Conservation (phyloP, 2,888 invertebrate species). For the Lasioglossum pauxillum region DNA sequence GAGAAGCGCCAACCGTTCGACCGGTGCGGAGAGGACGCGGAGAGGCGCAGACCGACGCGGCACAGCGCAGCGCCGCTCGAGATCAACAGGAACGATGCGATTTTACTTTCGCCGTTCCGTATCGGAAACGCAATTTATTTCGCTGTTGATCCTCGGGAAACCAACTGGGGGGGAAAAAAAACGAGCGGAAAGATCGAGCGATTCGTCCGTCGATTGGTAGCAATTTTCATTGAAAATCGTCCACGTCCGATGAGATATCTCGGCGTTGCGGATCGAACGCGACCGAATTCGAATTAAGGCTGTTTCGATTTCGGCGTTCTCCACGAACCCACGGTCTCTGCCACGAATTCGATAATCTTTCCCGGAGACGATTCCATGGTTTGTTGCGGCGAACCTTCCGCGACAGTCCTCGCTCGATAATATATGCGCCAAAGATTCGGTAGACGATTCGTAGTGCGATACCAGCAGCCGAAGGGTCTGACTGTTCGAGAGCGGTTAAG, state of each 20-base stretch:
- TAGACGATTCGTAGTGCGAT: conserved; percentile 83
- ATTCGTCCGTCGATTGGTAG: neutral
- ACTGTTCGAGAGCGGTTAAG: conserved; percentile 67
- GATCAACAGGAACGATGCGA: conserved; percentile 31
- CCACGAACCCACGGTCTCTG: conserved; percentile 9
- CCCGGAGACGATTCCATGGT: conserved; percentile 59
- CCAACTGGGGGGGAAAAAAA: neutral
- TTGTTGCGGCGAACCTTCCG: conserved; percentile 62
- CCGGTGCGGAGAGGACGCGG: conserved; percentile 1
- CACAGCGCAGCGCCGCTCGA: neutral
- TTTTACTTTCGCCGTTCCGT: conserved; percentile 24
- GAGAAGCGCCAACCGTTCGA: conserved; percentile 60
- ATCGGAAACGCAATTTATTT: neutral
- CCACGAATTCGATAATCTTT: conserved; percentile 49
- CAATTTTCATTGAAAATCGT: conserved; percentile 1
- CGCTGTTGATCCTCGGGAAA: neutral
- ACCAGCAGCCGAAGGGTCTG: conserved; percentile 77
- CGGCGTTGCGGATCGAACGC: conserved; percentile 1
- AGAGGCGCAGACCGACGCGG: neutral
- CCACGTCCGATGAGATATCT: neutral
- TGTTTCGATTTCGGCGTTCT: conserved; percentile 46
- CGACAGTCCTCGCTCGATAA: conserved; percentile 72
- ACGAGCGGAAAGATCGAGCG: neutral
- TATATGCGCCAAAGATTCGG: conserved; percentile 81
- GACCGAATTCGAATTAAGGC: conserved; percentile 31